Evolutionary conservation across 2,888 invertebrate species (phyloP), one percentile per base, ranked within the genome.

Genomic region (Masnerella sp.): DNA sequence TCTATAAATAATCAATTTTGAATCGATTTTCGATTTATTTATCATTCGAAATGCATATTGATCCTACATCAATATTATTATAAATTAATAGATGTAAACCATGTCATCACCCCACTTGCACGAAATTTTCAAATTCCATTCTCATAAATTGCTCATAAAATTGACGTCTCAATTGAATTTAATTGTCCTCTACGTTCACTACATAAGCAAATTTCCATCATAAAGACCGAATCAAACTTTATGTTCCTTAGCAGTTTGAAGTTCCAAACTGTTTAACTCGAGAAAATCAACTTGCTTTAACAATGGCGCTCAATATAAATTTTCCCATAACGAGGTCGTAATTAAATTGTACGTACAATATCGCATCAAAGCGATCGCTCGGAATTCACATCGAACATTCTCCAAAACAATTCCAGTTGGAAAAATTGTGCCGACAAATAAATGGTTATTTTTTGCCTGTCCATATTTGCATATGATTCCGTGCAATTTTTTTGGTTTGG

Each of bases 61-160:
- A 25, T 14, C 9, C n/a, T n/a, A n/a, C n/a, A n/a, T n/a, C n/a
- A n/a, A n/a, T n/a, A n/a, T n/a, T n/a, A 20, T 43, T 20, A 43
- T 25, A 12, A 7, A 20, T 8, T 34, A 49, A 49, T 34, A 32
- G 49, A 52, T 52, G 40, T 54, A 54, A 54, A 54, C 54, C 28
- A 18, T 54, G 54, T 14, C 54, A 40, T 8, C 11, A 40, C 40
- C 28, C 54, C 9, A 40, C 25, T 40, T 38, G 34, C 7, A 11
- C 2, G 20, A 40, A 15, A 12, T n/a, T n/a, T 12, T 5, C 2
- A 47, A 17, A n/a, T n/a, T n/a, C n/a, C n/a, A n/a, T n/a, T n/a
- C n/a, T n/a, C n/a, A n/a, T n/a, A 11, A 11, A 32, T 25, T 17
- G 3, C 18, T 11, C 11, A 12, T 7, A 25, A 25, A 43, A 25